A percentile compares a stretch with the other conserved stretches of the same genome.
Evolutionary conservation across 1,140 invertebrate species (phyloP).

Genomic region (Scaptomyza hsui): DNA sequence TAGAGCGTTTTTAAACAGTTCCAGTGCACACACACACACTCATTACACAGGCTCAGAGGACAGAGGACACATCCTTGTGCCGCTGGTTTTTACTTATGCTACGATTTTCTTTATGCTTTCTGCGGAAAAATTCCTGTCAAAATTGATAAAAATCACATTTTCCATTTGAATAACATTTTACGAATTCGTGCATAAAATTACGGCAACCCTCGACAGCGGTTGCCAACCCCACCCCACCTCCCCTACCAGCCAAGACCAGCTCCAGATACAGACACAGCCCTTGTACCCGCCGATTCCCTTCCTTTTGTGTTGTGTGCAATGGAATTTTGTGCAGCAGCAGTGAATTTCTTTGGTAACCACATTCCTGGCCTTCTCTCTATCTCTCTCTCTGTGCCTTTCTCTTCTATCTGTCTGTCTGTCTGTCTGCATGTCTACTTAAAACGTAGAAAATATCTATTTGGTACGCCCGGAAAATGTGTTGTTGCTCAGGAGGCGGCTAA

Average conservation of each 20-base stretch:
- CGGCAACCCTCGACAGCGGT: conserved; percentile 38
- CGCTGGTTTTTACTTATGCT: conserved; percentile 26
- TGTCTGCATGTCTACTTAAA: conserved; percentile 72
- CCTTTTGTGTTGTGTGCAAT: conserved; percentile 47
- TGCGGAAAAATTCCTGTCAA: conserved; percentile 81
- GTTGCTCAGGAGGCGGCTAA: conserved; percentile 32
- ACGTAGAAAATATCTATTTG: conserved; percentile 81
- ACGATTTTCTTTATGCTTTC: conserved; percentile 53
- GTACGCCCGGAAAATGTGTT: conserved; percentile 65
- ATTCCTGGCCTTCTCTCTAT: conserved; percentile 45
- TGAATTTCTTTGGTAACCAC: conserved; percentile 71
- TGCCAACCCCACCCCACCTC: conserved; percentile 6
- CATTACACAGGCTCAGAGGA: neutral
- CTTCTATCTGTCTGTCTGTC: conserved; percentile 40
- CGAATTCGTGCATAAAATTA: conserved; percentile 84
- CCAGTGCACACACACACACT: neutral
- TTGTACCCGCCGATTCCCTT: neutral
- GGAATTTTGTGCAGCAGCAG: conserved; percentile 70
- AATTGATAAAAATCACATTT: conserved; percentile 84
- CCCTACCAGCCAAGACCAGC: no score
- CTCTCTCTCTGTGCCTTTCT: conserved; percentile 17
- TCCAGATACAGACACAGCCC: conserved; percentile 2
- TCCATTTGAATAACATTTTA: conserved; percentile 84
- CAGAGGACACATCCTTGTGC: conserved; percentile 35
- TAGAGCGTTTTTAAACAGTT: conserved; percentile 32